phyloP scores from a whole-genome alignment of 2,797 vertebrate genomes.

The Pagetopsis macropterus region DNA sequence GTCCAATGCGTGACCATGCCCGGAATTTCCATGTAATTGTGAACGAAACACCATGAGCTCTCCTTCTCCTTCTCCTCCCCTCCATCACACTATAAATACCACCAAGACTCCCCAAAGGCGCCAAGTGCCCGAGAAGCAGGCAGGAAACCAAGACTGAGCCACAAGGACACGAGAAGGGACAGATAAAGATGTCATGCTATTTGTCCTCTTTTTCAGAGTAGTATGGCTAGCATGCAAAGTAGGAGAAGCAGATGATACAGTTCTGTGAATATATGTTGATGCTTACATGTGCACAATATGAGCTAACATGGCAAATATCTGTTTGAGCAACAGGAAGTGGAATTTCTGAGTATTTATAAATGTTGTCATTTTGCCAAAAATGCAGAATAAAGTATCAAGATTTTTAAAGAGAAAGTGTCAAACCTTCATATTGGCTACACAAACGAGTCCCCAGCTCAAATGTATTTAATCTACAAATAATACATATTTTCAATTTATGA shows the following conservation, averaged over 20 bases:
- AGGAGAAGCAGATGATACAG: slow-evolving; percentile 24
- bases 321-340: slow-evolving; percentile 4
- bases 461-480: no score
- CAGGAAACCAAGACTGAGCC: slow-evolving; percentile 57
- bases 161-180: slow-evolving; percentile 62
- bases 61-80: slow-evolving; percentile 66
- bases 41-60: slow-evolving; percentile 69
- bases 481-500: background rate
- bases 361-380: background rate
- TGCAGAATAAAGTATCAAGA: background rate
- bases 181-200: slow-evolving; percentile 58
- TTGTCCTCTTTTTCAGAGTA: slow-evolving; percentile 49
- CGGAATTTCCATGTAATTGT: slow-evolving; percentile 85
- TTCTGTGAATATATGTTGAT: background rate
- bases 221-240: slow-evolving; percentile 19
- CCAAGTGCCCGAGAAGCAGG: slow-evolving; percentile 46
- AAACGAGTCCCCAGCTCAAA: background rate
- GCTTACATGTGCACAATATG: background rate
- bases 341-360: background rate
- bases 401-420: background rate
- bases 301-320: background rate
- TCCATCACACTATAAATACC: slow-evolving; percentile 74
- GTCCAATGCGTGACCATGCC: slow-evolving; percentile 77
- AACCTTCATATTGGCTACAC: background rate
- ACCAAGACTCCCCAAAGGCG: slow-evolving; percentile 71